Evolutionary conservation across 2,797 vertebrate species (phyloP).

Genomic region (Acanthornis magna): DNA sequence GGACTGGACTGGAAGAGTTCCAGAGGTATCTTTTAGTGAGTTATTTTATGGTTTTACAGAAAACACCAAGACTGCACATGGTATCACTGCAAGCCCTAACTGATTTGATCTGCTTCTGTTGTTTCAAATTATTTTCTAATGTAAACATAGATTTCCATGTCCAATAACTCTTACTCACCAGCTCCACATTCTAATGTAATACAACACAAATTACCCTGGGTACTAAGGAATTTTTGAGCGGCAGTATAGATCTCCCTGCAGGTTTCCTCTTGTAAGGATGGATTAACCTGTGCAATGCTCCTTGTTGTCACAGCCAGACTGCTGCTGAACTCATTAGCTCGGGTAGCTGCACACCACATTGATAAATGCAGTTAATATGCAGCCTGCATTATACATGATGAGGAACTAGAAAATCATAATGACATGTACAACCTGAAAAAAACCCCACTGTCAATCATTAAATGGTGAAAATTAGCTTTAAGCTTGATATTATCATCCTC

Average conservation of each 20-base stretch:
- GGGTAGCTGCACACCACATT: background rate
- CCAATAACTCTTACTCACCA: background rate
- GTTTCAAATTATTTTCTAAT: background rate
- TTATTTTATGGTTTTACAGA: background rate
- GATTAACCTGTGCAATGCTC: background rate
- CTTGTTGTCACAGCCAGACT: background rate
- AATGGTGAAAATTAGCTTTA: constrained; percentile 11
- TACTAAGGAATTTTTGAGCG: background rate
- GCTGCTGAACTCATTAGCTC: background rate
- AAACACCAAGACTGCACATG: background rate
- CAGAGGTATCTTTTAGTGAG: background rate
- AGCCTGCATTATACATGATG: background rate
- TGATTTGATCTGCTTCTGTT: background rate
- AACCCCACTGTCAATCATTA: background rate
- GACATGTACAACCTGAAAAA: background rate
- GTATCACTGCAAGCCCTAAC: background rate
- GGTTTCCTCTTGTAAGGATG: background rate
- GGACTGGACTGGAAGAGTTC: background rate
- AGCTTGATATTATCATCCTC: background rate
- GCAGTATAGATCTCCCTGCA: background rate
- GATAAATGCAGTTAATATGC: background rate
- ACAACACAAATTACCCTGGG: background rate
- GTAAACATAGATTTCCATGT: background rate
- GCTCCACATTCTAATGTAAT: background rate
- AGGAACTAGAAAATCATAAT: background rate